phyloP scores from a whole-genome alignment of 1,140 invertebrate species.

The Pseudachorutes palmiensis region DNA sequence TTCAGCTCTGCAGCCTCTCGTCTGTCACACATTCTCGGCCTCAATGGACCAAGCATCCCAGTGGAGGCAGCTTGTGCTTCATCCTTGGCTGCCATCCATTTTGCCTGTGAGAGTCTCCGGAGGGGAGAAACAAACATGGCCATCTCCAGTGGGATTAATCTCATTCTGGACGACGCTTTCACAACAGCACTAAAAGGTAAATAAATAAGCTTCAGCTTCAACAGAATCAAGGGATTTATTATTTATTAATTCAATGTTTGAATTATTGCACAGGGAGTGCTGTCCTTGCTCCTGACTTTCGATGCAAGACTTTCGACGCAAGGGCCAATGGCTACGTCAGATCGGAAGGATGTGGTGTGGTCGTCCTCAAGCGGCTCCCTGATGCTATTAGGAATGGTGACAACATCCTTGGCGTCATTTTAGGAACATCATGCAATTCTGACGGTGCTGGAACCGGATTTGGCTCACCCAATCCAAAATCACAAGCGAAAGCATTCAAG shows the following conservation, averaged over 20 bases:
- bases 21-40: slow-evolving; percentile 19
- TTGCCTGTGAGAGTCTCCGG: slow-evolving; percentile 25
- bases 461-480: slow-evolving; percentile 12
- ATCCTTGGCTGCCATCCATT: slow-evolving; percentile 19
- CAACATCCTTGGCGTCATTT: slow-evolving; percentile 1
- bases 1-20: slow-evolving; percentile 12
- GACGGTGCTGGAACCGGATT: slow-evolving; percentile 11
- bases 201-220: no score
- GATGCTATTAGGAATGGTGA: slow-evolving; percentile 17
- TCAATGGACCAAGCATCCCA: slow-evolving; percentile 25
- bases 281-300: neutral
- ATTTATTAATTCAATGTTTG: no score
- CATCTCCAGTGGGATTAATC: slow-evolving; percentile 25
- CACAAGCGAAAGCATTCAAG: slow-evolving; percentile 46
- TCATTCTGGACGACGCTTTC: neutral
- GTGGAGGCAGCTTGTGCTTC: slow-evolving; percentile 22
- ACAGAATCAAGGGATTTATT: no score
- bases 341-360: slow-evolving; percentile 9
- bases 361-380: slow-evolving; percentile 11
- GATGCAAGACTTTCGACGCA: slow-evolving; percentile 26
- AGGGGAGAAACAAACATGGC: slow-evolving; percentile 17
- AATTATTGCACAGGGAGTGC: no score
- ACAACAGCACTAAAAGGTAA: neutral
- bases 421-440: slow-evolving; percentile 1
- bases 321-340: slow-evolving; percentile 18